These are phyloP conservation scores for Phodopus roborovskii DNA, from an alignment of 2,113 vertebrate genomes.

Conservation along the genomic window DNA sequence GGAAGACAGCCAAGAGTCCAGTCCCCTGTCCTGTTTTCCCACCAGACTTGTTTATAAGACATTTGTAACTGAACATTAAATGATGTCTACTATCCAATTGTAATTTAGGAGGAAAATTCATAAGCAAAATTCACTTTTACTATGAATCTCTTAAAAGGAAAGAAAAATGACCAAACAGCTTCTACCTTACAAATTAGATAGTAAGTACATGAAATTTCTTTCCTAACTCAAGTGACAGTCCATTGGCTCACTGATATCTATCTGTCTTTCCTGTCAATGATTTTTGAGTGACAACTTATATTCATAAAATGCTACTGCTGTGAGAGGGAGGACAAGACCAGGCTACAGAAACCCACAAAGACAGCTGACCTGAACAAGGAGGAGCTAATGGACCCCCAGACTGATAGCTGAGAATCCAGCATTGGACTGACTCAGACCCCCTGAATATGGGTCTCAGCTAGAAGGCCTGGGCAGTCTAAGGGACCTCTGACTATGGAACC, in stretches of 20 bases:
- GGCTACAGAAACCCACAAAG: too few species aligned
- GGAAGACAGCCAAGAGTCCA: not conserved
- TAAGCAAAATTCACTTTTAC: conserved; percentile 9
- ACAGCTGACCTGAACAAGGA: too few species aligned
- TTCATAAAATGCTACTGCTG: not conserved
- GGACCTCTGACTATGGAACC: too few species aligned
- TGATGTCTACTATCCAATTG: not conserved
- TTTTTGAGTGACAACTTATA: not conserved
- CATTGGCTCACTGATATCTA: not conserved
- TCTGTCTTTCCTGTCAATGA: not conserved
- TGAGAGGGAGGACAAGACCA: too few species aligned
- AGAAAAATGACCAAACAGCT: not conserved
- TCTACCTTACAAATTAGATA: not conserved
- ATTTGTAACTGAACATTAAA: conserved; percentile 41
- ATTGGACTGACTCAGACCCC: too few species aligned
- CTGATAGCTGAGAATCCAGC: too few species aligned
- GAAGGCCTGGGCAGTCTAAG: too few species aligned
- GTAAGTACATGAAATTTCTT: not conserved
- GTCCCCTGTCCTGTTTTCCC: not conserved
- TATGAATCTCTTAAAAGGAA: conserved; percentile 35
- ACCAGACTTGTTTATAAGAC: not conserved
- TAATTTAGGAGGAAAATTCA: not conserved
- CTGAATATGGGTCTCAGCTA: too few species aligned
- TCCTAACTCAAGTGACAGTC: not conserved
- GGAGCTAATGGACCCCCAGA: too few species aligned